phyloP scores from a whole-genome alignment of 2,888 invertebrate species.

The Pediacus dermestoides region DNA sequence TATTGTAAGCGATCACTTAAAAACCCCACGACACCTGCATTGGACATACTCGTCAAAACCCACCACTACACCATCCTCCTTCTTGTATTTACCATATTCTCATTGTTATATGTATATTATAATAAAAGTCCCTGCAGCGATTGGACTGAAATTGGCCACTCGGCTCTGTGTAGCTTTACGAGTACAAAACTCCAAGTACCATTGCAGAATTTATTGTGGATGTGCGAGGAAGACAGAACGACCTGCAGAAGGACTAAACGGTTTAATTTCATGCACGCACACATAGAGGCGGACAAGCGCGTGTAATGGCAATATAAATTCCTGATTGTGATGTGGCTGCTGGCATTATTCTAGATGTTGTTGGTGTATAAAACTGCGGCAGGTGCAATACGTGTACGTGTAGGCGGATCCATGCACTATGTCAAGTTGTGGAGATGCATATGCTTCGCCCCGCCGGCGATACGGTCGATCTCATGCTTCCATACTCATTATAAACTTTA shows the following conservation, averaged over 20 bases:
- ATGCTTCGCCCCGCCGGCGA: constrained; percentile 20
- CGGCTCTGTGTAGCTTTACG: constrained; percentile 17
- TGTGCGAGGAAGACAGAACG: constrained; percentile 8
- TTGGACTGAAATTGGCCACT: constrained; percentile 21
- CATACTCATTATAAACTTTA: constrained; percentile 36
- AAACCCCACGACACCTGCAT: constrained; percentile 2
- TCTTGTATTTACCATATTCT: constrained; percentile 5
- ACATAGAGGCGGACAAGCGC: constrained; percentile 20
- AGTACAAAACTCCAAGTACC: constrained; percentile 3
- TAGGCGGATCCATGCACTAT: constrained; percentile 21
- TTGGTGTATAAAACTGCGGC: constrained; percentile 16
- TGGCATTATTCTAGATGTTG: constrained; percentile 12
- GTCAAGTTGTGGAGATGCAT: constrained; percentile 18
- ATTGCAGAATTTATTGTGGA: constrained; percentile 15
- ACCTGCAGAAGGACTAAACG: constrained; percentile 6
- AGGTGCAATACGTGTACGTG: constrained; percentile 30
- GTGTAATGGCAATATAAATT: constrained; percentile 30
- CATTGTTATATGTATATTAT: constrained; percentile 17
- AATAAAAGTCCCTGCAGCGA: constrained; percentile 11
- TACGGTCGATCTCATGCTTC: constrained; percentile 33
- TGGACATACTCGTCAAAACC: neutral
- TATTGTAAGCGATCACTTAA: constrained; percentile 4
- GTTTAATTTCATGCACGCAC: constrained; percentile 7
- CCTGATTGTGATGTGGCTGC: constrained; percentile 24
- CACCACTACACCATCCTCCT: neutral